Conservation (phyloP, 1,140 invertebrate genomes). For the Cydia splendana region DNA sequence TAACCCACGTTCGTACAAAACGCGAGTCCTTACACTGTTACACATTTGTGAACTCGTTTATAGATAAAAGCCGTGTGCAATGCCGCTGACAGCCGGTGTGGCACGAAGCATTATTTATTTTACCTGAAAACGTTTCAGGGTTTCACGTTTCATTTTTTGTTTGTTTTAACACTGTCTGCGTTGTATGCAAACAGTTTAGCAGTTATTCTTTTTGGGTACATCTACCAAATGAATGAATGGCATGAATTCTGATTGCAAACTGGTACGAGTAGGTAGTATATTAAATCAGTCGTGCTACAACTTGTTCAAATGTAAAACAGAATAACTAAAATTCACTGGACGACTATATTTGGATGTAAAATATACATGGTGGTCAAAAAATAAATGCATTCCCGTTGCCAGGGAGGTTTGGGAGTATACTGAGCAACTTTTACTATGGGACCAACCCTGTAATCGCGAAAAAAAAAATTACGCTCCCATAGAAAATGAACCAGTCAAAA, state of each 20-base stretch:
- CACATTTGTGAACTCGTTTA: conserved; percentile 11
- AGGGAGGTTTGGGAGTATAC: no score
- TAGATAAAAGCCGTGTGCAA: conserved; percentile 19
- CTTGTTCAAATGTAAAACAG: no score
- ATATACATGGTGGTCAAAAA: no score
- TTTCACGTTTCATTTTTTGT: conserved; percentile 1
- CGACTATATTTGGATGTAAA: no score
- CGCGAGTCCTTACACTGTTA: background rate
- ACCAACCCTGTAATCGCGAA: no score
- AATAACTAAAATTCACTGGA: no score
- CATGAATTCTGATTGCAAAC: background rate
- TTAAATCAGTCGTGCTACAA: background rate
- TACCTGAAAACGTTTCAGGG: conserved; percentile 15
- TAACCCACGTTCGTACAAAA: background rate
- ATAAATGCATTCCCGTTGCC: no score
- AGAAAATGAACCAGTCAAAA: no score
- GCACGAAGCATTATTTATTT: conserved; percentile 21
- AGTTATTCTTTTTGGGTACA: background rate
- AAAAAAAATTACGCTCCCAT: no score
- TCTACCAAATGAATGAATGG: background rate
- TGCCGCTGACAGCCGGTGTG: conserved; percentile 15
- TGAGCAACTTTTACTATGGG: no score
- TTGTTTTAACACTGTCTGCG: conserved; percentile 5
- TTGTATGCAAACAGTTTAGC: conserved; percentile 18
- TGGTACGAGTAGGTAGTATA: background rate